Evolutionary conservation across 2,797 vertebrate genomes (phyloP).

Genomic region (Carcharodon carcharias): DNA sequence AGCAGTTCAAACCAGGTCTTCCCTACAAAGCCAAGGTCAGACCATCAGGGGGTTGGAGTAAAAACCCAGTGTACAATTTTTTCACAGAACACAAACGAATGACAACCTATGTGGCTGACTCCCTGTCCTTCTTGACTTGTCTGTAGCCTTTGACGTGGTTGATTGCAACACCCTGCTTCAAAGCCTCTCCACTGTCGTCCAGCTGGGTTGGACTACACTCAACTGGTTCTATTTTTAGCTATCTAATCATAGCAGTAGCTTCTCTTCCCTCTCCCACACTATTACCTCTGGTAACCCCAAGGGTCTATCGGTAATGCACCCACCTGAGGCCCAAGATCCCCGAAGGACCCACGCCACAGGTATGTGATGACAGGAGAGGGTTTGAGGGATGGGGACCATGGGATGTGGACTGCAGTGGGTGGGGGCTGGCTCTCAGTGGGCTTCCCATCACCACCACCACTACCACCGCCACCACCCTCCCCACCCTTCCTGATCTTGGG

Average conservation of each 20-base stretch:
- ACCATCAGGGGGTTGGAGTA: neutral
- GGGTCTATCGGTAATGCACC: neutral
- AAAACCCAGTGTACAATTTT: neutral
- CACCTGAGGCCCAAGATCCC: no score
- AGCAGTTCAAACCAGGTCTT: conserved; percentile 87
- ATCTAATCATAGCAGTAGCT: neutral
- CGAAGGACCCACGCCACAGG: no score
- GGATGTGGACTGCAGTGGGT: no score
- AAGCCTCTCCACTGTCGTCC: no score
- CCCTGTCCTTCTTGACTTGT: neutral
- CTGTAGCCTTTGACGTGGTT: neutral
- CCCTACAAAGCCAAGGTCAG: conserved; percentile 85
- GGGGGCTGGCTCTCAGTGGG: no score
- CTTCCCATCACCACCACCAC: no score
- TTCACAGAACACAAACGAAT: neutral
- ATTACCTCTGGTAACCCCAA: neutral
- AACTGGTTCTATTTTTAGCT: neutral
- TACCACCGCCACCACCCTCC: no score
- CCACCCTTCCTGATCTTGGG: no score
- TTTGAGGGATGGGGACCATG: no score
- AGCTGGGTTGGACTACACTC: neutral
- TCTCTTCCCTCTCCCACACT: neutral
- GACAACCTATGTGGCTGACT: neutral
- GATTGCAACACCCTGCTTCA: neutral
- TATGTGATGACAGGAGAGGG: no score